Percentiles rank a stretch among this genome's conserved stretches.
Conservation (phyloP, 2,888 invertebrate genomes). For the Campoletis raptor region DNA sequence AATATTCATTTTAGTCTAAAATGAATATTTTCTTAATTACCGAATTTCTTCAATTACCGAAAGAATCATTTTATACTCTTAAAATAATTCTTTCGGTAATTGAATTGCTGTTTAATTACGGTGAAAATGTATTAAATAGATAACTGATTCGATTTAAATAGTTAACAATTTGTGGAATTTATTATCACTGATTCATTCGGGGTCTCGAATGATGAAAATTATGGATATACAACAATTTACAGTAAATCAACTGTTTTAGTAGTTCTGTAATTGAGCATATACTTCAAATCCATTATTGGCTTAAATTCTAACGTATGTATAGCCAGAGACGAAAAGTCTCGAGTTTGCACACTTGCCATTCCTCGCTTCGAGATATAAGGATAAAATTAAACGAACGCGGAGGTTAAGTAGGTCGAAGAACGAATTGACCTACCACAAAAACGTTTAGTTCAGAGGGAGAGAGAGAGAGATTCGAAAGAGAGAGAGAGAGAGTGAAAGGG, state of each 20-base stretch:
- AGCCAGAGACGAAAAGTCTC: not conserved
- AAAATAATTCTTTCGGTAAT: not conserved
- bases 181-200: not conserved
- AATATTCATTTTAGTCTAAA: too few species aligned
- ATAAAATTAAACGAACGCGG: slow-evolving; percentile 42
- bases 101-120: not conserved
- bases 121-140: too few species aligned
- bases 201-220: not conserved
- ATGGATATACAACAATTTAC: not conserved
- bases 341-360: not conserved
- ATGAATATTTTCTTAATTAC: too few species aligned
- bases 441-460: slow-evolving; percentile 58
- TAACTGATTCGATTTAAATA: too few species aligned
- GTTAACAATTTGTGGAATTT: too few species aligned
- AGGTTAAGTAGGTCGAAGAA: slow-evolving; percentile 43
- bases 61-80: too few species aligned
- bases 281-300: slow-evolving; percentile 14
- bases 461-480: too few species aligned
- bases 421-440: slow-evolving; percentile 55
- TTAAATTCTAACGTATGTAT: slow-evolving; percentile 1
- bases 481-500: not conserved
- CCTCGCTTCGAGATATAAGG: slow-evolving; percentile 12
- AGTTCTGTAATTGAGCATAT: not conserved
- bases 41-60: too few species aligned
- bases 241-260: not conserved